Evolutionary conservation across 1,140 invertebrate species (phyloP), one percentile per base, ranked within the genome.

Genomic region (Drosophila lowei): DNA sequence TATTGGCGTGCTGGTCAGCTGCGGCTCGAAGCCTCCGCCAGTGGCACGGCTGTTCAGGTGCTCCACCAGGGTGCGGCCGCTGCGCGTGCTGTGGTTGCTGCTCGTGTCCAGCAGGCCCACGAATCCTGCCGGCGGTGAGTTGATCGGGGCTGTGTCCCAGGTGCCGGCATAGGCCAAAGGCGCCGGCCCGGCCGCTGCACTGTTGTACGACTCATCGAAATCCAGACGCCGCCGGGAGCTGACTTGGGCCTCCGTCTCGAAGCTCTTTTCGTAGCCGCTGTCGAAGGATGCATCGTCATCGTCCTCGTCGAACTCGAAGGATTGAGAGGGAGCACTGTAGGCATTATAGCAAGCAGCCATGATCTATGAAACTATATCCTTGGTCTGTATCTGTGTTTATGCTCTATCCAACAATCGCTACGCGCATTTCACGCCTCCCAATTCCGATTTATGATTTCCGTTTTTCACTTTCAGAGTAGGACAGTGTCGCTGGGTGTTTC

Each of bases 261-360:
- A 94, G 65, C 93, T 94, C 58, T 93, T 93, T 58, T 95, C 94
- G 72, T 95, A 93, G 42, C 95, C 95, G 0, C 94, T 95, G 76
- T 95, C 94, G 46, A 93, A 94, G 42, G 94, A 95, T 70, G 94
- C 95, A 43, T 94, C 93, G 38, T 90, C 88, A 72, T 94, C 94
- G 23, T 88, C 88, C 76, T 95, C 94, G 74, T 94, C 94, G 73
- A 95, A 94, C 34, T 94, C 94, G 53, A 90, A 91, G 28, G 86
- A 90, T 42, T 90, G 89, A 60, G 91, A 42, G 13, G 34, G 68
- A 21, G 89, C 80, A 52, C 79, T 91, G 60, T 84, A 90, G 47
- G 63, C 64, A 62, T 86, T 90, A 47, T 90, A 91, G 23, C 90
- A 91, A 56, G 90, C 90, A 8, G 90, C 84, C 91, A 91, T 91